Evolutionary conservation across 2,797 vertebrate species (phyloP).

Genomic region (Serranus cabrilla): DNA sequence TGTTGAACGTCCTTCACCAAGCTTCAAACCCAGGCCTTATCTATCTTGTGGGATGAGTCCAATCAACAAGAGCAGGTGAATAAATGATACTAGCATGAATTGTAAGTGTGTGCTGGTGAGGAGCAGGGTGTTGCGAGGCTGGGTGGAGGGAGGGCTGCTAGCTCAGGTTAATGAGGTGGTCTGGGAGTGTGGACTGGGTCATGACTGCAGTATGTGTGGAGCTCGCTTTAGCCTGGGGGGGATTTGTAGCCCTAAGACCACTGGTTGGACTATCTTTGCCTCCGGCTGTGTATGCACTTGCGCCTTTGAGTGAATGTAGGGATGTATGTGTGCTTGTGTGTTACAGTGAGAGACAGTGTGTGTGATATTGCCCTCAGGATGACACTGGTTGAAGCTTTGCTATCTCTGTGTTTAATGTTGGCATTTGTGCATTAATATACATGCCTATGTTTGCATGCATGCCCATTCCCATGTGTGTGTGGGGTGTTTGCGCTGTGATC

Average conservation of each 20-base stretch:
- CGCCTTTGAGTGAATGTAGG: constrained; percentile 52
- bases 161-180: constrained; percentile 86
- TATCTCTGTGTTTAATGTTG: constrained; percentile 62
- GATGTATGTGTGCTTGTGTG: constrained; percentile 26
- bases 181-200: constrained; percentile 77
- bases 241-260: constrained; percentile 77
- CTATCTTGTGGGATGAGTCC: constrained; percentile 60
- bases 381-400: constrained; percentile 64
- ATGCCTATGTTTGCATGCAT: constrained; percentile 70
- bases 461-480: constrained; percentile 44
- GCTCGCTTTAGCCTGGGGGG: constrained; percentile 69
- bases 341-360: constrained; percentile 6
- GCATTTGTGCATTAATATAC: constrained; percentile 59
- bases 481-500: constrained; percentile 35
- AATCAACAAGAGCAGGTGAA: constrained; percentile 78
- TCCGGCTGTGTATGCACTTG: constrained; percentile 70
- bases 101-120: constrained; percentile 57
- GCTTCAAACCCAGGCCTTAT: constrained; percentile 43
- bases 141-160: constrained; percentile 55
- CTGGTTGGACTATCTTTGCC: constrained; percentile 73
- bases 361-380: constrained; percentile 66
- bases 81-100: constrained; percentile 77
- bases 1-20: constrained; percentile 49
- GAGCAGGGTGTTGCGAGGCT: constrained; percentile 43
- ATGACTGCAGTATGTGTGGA: constrained; percentile 62